A percentile compares a stretch with the other conserved stretches of the same genome.
Conservation (phyloP, 2,113 vertebrate genomes). For the Rhabdornis inornatus region DNA sequence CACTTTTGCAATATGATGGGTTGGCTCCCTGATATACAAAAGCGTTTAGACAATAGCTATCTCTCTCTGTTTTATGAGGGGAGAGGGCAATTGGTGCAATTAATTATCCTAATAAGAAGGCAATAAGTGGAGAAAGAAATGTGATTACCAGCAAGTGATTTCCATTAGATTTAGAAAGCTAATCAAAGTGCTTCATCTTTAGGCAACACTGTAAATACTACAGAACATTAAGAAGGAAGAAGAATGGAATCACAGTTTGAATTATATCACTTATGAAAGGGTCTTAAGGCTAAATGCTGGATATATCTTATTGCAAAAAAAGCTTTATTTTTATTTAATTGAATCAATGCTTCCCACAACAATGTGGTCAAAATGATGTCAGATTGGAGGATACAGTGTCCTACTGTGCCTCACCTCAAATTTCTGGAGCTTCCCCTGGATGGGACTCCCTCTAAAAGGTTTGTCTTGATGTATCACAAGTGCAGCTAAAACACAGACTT, state of each 20-base stretch:
- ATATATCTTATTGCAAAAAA: slow-evolving; percentile 72
- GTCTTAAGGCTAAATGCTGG: slow-evolving; percentile 77
- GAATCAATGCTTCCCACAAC: slow-evolving; percentile 17
- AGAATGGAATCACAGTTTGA: slow-evolving; percentile 56
- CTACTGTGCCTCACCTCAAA: slow-evolving; percentile 14
- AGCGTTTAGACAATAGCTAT: not conserved
- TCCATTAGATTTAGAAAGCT: slow-evolving; percentile 42
- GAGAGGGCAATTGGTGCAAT: slow-evolving; percentile 42
- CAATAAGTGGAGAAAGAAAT: slow-evolving; percentile 52
- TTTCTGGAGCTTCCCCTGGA: slow-evolving; percentile 13
- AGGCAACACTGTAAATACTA: slow-evolving; percentile 60
- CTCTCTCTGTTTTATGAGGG: not conserved
- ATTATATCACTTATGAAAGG: slow-evolving; percentile 60
- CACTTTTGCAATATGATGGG: not conserved
- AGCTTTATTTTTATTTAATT: slow-evolving; percentile 44
- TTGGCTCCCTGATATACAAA: slow-evolving; percentile 10
- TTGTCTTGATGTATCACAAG: slow-evolving; percentile 14
- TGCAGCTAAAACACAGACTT: slow-evolving; percentile 33
- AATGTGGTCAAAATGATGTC: not conserved
- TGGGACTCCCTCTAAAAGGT: not conserved
- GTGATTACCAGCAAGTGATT: slow-evolving; percentile 34
- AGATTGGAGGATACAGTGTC: not conserved
- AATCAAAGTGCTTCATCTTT: slow-evolving; percentile 57
- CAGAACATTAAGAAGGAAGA: slow-evolving; percentile 24
- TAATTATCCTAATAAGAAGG: slow-evolving; percentile 49